Evolutionary conservation across 2,888 invertebrate genomes (phyloP), one percentile per base, ranked within the genome.

Genomic region (Athalia rosae): DNA sequence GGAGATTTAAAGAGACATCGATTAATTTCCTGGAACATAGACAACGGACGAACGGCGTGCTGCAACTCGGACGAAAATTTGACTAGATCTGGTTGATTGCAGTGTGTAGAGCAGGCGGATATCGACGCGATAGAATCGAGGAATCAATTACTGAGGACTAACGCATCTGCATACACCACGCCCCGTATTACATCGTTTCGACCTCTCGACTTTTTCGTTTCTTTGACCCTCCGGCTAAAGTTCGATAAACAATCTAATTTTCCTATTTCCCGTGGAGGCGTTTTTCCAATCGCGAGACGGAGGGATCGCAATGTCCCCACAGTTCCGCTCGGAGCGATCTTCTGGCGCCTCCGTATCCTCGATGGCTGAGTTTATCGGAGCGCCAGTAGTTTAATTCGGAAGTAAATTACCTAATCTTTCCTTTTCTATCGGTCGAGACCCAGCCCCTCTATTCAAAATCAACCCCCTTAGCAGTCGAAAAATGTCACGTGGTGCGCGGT

Each of bases 191-290:
- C 67, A 41, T 77, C 67, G 66, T n/a, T 69, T 67, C 67, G 77
- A 58, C 61, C 53, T 56, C 61, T 66, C 69, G 67, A 66, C 64
- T 47, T 77, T 48, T 59, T 45, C 80, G 77, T 78, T 59, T n/a
- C 61, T 61, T 61, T 61, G 74, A 77, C 81, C 79, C 73, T 76
- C 76, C 78, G 80, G 80, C 79, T 79, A 76, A 81, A 82, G 77
- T 82, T 81, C 80, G 79, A 81, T 81, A 82, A 81, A 83, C 81
- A 81, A 83, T 83, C 82, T 81, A 81, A 81, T 81, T 81, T 81
- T 82, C 80, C 80, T 79, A 80, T 80, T 81, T 80, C 78, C 78
- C 76, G 63, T 63, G 62, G 71, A 78, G 73, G 77, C 77, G 63
- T 73, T 73, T 77, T 77, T 77, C 77, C 77, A 73, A 73, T 77